phyloP scores from a whole-genome alignment of 2,888 invertebrate genomes.

The Pasiphila rectangulata region DNA sequence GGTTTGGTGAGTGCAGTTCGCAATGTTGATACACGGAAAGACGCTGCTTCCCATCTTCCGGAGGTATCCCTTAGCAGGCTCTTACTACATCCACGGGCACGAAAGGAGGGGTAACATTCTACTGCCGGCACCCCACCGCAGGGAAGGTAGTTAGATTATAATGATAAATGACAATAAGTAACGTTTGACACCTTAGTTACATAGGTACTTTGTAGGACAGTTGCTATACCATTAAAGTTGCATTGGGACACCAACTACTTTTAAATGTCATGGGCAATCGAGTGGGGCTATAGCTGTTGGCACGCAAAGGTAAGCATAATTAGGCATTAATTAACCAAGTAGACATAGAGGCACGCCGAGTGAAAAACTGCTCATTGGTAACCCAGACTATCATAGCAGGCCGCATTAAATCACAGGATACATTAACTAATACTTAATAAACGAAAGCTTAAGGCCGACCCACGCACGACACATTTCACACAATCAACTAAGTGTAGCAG shows the following conservation, averaged over 20 bases:
- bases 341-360: neutral
- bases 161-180: too few species aligned
- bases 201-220: too few species aligned
- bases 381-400: constrained; percentile 17
- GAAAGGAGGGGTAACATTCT: too few species aligned
- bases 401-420: constrained; percentile 29
- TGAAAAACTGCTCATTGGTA: constrained; percentile 14
- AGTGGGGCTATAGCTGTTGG: neutral
- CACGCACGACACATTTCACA: constrained; percentile 31
- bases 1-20: too few species aligned
- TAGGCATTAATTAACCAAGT: constrained; percentile 1
- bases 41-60: too few species aligned
- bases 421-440: constrained; percentile 32
- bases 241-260: constrained; percentile 4
- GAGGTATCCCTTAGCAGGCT: too few species aligned
- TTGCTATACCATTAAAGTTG: neutral
- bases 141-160: too few species aligned
- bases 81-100: too few species aligned
- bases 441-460: constrained; percentile 23
- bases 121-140: too few species aligned
- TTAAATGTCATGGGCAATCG: constrained; percentile 15
- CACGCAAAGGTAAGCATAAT: constrained; percentile 2
- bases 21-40: too few species aligned
- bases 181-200: too few species aligned
- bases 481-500: constrained; percentile 28